Percentiles rank a stretch among this genome's conserved stretches.
Evolutionary conservation across 2,113 vertebrate species (phyloP).

Genomic region (Gallinago paraguaiae): DNA sequence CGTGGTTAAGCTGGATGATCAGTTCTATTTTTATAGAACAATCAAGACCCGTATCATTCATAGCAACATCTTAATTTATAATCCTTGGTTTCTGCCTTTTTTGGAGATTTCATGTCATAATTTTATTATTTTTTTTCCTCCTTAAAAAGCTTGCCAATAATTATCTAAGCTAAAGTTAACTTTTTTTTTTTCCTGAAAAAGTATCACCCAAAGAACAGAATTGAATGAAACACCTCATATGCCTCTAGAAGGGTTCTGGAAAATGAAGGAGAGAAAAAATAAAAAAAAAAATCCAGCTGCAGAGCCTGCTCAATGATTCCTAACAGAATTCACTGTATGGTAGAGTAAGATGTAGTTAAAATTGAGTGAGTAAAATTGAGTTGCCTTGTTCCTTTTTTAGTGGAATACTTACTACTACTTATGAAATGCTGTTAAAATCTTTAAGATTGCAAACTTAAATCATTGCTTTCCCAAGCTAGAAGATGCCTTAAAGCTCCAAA

Average conservation of each 20-base stretch:
- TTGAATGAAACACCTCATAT: background rate
- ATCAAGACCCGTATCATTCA: background rate
- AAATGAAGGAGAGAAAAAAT: background rate
- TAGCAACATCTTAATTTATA: background rate
- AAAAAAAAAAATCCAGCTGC: no score
- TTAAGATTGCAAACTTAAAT: background rate
- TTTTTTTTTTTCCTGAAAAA: background rate
- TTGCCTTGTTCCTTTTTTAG: background rate
- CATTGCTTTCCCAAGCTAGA: background rate
- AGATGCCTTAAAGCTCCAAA: background rate
- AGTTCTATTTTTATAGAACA: background rate
- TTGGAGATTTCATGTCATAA: background rate
- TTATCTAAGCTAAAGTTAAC: background rate
- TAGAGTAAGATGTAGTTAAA: background rate
- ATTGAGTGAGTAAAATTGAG: background rate
- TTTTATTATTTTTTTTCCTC: background rate
- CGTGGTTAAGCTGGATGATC: background rate
- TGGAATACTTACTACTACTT: background rate
- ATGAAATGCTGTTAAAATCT: background rate
- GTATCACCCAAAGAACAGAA: background rate
- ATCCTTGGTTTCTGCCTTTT: background rate
- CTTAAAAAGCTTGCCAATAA: background rate
- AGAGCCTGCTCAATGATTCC: background rate
- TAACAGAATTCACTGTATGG: background rate
- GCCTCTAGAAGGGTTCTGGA: background rate